Base-by-base conservation (phyloP, 2,113 vertebrate species). In the Austrofundulus limnaeus region DNA sequence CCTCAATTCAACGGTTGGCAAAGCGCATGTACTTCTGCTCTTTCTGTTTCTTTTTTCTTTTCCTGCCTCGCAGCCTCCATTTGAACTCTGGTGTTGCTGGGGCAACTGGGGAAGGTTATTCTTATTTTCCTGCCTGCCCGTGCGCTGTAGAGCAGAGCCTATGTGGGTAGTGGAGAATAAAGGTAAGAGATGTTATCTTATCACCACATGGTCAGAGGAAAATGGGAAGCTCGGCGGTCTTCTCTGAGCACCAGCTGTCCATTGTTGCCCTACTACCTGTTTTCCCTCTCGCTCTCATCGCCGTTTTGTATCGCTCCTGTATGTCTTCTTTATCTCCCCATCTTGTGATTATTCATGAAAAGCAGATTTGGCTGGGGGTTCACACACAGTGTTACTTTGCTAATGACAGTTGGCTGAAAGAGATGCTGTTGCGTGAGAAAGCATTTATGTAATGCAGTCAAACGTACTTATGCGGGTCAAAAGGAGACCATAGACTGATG, bases 171-270 rank as follows among this genome's bases (percentile, higher is more conserved):
- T 57, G 58, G 78, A 76, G 84, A 90, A 91, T 83, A 84, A 49
- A 82, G 78, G 84, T 83, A 84, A 71, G 74, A 87, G 90, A 92
- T 91, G 79, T 86, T 89, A 91, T 92, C 90, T 83, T 39, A 64
- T 45, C 24, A 48, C 59, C 21, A 46, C 78, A 70, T 78, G 76
- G 85, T 82, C 76, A 82, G 74, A 62, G 46, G 70, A 53, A 68
- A 66, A 74, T 13, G 61, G 60, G 82, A 80, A 77, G 80, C 64
- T 69, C 39, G 61, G 38, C 76, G 46, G 60, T 54, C 77, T 72
- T 59, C 46, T 37, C 61, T 66, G 78, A 76, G 37, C 75, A 34
- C 87, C 89, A 89, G 84, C 88, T 89, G 88, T 75, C 70, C 75
- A 49, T 49, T 72, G 46, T 52, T 39, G 47, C 50, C 50, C 24